Base-by-base conservation (phyloP, 2,113 vertebrate species). In the Grammomys surdaster region DNA sequence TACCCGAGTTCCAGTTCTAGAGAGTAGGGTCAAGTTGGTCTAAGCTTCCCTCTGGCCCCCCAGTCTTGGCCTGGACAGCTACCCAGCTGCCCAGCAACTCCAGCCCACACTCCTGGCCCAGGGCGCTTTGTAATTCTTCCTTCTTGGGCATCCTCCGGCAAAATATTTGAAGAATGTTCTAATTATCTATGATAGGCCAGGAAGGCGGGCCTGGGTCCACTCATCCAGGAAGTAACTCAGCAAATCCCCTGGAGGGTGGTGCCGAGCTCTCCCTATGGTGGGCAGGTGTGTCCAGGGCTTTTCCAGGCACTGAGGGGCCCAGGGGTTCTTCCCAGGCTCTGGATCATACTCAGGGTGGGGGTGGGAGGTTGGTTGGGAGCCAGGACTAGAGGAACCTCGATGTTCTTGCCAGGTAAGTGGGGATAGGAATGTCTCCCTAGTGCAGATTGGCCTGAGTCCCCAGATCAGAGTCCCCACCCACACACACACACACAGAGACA, bases 111-210 rank as follows among this genome's bases (percentile, higher is more conserved):
- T 96, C n/a, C 92, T 40, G 63, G 92, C 96, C 96, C 1, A 0
- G 43, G 90, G 92, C 26, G 0, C 96, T 92, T 77, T 58, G 76
- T 20, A 88, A 87, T 89, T 92, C 97, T 96, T 95, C 97, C 94
- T 96, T 82, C 96, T 96, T 8, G 77, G 90, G 94, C 92, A 94
- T 92, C 97, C 65, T 97, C 95, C 3, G 33, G 96, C 96, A 93
- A 97, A 97, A 95, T 94, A 98, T 97, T 82, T 94, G 90, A 97
- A 95, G 97, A 98, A 98, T 97, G 97, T 95, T 96, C 95, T 95
- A 82, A 96, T 95, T 94, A 97, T 96, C 96, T 95, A 82, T 51
- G 76, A 96, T 94, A 92, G 48, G 96, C 95, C 97, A 86, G 92
- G 93, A 95, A 97, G 95, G 96, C 43, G n/a, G 93, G 94, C 80